phyloP scores from a whole-genome alignment of 1,140 invertebrate species.

The Meloidogyne hapla region DNA sequence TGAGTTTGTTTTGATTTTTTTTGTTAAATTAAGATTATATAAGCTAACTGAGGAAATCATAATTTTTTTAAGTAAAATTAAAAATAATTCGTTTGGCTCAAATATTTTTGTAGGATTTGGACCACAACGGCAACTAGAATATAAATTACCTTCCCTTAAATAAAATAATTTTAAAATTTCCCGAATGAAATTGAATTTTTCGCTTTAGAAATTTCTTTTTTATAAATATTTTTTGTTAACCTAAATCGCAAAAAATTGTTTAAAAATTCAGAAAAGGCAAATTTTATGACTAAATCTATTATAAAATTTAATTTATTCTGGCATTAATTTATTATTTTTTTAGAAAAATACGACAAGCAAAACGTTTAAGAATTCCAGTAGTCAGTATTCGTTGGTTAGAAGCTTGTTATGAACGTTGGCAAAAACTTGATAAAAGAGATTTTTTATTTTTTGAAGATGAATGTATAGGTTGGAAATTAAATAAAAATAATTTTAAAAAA shows the following conservation, averaged over 20 bases:
- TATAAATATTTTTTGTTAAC: no score
- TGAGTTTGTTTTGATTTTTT: slow-evolving; percentile 22
- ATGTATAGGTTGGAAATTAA: neutral
- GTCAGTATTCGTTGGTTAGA: slow-evolving; percentile 35
- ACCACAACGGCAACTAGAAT: no score
- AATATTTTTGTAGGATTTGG: no score
- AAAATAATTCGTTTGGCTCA: no score
- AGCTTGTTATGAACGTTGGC: slow-evolving; percentile 36
- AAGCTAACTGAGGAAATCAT: neutral
- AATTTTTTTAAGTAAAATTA: no score
- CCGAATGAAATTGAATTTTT: no score
- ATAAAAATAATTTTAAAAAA: neutral
- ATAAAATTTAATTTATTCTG: neutral
- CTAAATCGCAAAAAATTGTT: no score
- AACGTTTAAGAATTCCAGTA: slow-evolving; percentile 28
- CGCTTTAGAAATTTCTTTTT: no score
- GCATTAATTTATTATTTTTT: neutral
- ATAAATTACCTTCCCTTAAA: neutral
- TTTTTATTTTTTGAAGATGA: slow-evolving; percentile 36
- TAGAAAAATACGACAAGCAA: slow-evolving; percentile 33
- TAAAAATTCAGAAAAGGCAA: no score
- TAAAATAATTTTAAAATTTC: no score
- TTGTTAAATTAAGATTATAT: no score
- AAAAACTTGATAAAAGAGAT: slow-evolving; percentile 37
- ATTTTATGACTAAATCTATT: no score